Percentiles rank a stretch among this genome's conserved stretches.
These are phyloP conservation scores for Upupa epops DNA, from an alignment of 2,113 vertebrate species.

Conservation along the genomic window DNA sequence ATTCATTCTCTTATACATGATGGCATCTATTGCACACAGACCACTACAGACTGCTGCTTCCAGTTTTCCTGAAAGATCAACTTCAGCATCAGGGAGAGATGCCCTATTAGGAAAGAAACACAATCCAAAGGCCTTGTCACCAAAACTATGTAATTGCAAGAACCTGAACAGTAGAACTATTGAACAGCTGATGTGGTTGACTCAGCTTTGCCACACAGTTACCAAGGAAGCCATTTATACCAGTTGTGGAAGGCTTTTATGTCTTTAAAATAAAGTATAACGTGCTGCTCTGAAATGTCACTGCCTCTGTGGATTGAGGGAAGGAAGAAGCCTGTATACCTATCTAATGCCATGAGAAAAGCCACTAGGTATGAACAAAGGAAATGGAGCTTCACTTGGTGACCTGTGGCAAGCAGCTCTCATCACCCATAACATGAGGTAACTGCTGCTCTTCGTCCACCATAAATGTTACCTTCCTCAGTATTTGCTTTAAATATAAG, in stretches of 20 bases:
- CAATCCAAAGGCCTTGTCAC: background rate
- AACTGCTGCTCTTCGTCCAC: background rate
- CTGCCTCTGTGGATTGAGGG: background rate
- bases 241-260: background rate
- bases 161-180: background rate
- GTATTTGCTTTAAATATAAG: background rate
- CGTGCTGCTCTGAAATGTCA: background rate
- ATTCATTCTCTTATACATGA: background rate
- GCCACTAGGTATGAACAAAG: background rate
- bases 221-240: background rate
- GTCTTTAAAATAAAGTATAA: background rate
- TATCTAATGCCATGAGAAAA: background rate
- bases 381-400: background rate
- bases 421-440: background rate
- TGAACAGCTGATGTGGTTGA: background rate
- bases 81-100: background rate
- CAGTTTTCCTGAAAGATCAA: background rate
- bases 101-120: background rate
- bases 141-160: background rate
- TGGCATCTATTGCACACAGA: background rate
- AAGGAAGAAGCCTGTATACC: background rate
- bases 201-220: background rate
- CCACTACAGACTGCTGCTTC: background rate
- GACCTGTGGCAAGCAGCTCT: background rate
- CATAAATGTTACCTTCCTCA: background rate